Evolutionary conservation across 2,797 vertebrate genomes (phyloP), one percentile per base, ranked within the genome.

Genomic region (Loriculus beryllinus): DNA sequence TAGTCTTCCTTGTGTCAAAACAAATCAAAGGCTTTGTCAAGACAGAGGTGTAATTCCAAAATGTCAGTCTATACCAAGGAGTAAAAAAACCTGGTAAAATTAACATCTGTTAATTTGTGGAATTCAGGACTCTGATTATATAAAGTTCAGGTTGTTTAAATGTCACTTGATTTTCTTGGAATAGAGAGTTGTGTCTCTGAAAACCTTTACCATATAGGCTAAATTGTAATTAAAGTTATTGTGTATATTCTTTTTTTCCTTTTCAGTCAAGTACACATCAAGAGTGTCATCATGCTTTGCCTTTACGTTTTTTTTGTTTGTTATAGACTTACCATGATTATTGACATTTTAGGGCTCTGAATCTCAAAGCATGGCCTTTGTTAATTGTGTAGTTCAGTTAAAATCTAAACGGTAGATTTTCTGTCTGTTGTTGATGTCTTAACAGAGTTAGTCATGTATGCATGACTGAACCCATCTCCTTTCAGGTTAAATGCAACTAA

Each of bases 361-460:
- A 83, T 84, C 54, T 52, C 72, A 76, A 92, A 95, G 28, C 62
- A 20, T 65, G n/a, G 14, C 33, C 82, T 93, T 95, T 78, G n/a
- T 81, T 90, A 49, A 64, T 49, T 72, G 9, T 45, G 25, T 87
- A 79, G 48, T 70, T 56, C 57, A 74, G 71, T 92, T 92, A 85
- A 88, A 49, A 90, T 57, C n/a, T 82, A 69, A 64, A 69, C 83
- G 43, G 71, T 79, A 68, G 31, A 33, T 87, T 95, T 96, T 90
- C 63, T 84, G 12, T 51, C 83, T 87, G 60, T 64, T 69, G 69
- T 75, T 91, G 83, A 83, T 57, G 28, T n/a, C 57, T 71, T 85
- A 93, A 95, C 70, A 78, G 59, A 91, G 42, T 93, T 94, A 95
- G 82, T 92, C 82, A 87, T 72, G 39, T 92, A 51, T 82, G 62